Conservation (phyloP, 2,113 vertebrate genomes). For the Canis aureus region DNA sequence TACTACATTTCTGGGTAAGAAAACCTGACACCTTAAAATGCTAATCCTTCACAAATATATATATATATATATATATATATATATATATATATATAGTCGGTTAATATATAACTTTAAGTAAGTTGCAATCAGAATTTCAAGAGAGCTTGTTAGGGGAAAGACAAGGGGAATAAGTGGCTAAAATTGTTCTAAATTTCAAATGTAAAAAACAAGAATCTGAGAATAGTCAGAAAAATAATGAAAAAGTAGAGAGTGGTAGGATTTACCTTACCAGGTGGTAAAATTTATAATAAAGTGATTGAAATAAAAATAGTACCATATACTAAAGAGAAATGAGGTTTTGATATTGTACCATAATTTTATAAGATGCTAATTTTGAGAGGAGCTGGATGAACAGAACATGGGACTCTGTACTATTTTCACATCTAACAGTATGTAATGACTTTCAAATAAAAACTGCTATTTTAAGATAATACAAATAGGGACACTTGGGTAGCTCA, state of each 20-base stretch:
- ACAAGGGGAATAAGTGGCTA: not conserved
- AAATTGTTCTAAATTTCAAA: conserved; percentile 32
- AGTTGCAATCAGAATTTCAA: not conserved
- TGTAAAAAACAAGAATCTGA: not conserved
- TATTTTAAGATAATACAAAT: not conserved
- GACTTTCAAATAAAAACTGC: not conserved
- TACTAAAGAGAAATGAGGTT: not conserved
- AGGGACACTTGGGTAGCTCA: not conserved
- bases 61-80: too few relatives aligned
- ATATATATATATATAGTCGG: too few relatives aligned
- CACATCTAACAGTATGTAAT: not conserved
- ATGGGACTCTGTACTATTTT: not conserved
- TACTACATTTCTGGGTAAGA: not conserved
- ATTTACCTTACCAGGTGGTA: conserved; percentile 37
- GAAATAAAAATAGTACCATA: not conserved
- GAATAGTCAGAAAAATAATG: not conserved
- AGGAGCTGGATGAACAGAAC: not conserved
- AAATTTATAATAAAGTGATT: not conserved
- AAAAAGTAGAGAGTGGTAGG: not conserved
- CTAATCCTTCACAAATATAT: not conserved
- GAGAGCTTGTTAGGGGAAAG: not conserved
- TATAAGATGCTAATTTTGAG: not conserved
- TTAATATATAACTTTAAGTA: not conserved
- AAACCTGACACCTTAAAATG: not conserved
- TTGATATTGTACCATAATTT: not conserved